These are phyloP conservation scores for Anhinga rufa DNA, from an alignment of 2,113 vertebrate genomes.

Conservation along the genomic window DNA sequence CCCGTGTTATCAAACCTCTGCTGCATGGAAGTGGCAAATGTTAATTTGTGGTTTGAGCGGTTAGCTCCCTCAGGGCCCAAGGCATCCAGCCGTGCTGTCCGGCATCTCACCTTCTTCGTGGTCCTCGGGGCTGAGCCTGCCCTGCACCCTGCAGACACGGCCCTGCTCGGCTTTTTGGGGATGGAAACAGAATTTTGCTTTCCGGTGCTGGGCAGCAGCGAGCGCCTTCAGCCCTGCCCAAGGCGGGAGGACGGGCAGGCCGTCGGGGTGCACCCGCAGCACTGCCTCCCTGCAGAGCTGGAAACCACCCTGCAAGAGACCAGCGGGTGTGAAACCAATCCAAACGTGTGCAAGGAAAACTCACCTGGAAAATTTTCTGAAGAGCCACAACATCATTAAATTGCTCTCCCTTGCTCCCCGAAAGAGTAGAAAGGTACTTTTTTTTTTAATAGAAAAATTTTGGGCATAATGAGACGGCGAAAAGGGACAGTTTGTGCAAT, in stretches of 20 bases:
- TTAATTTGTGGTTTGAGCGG: neutral
- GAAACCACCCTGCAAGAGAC: neutral
- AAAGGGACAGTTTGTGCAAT: neutral
- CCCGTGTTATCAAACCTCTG: neutral
- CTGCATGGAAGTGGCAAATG: fast-evolving
- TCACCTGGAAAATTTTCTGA: neutral
- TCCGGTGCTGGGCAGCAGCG: fast-evolving
- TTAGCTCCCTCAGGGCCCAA: fast-evolving
- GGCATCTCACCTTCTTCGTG: neutral
- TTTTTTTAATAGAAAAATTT: neutral
- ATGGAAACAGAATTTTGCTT: fast-evolving
- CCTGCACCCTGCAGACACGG: neutral
- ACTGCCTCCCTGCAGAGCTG: neutral
- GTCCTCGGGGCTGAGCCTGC: neutral
- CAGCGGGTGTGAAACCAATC: neutral
- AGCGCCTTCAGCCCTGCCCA: neutral
- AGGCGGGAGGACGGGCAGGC: neutral
- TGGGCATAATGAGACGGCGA: neutral
- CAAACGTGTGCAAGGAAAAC: fast-evolving
- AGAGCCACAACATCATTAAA: neutral
- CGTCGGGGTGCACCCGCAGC: no score
- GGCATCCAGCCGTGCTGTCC: fast-evolving
- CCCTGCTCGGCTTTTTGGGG: neutral
- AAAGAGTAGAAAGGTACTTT: neutral
- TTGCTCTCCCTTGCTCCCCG: no score